Conservation (phyloP, 2,797 vertebrate genomes). For the Heliangelus exortis region DNA sequence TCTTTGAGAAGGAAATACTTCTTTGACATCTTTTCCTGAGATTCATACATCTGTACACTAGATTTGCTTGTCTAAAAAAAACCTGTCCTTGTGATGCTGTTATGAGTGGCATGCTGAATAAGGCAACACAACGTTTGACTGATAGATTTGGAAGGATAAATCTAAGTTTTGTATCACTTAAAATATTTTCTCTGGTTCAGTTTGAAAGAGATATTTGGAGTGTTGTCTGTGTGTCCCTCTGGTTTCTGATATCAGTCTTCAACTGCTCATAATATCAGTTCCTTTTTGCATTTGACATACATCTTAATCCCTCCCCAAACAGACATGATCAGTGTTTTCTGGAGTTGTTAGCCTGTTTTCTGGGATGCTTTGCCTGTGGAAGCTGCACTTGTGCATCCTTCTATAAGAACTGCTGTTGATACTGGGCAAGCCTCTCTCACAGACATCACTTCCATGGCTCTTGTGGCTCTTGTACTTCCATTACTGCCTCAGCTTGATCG, state of each 20-base stretch:
- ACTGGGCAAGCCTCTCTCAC: not conserved
- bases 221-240: not conserved
- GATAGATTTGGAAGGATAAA: not conserved
- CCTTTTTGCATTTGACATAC: not conserved
- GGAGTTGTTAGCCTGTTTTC: not conserved
- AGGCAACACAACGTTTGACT: not conserved
- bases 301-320: not conserved
- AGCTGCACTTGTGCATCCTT: not conserved
- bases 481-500: not conserved
- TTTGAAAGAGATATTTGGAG: not conserved
- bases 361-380: not conserved
- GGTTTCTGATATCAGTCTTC: not conserved
- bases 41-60: not conserved
- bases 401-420: accelerated
- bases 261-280: not conserved
- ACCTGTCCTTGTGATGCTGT: not conserved
- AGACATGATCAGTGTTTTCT: not conserved
- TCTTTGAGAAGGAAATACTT: not conserved
- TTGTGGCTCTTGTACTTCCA: not conserved
- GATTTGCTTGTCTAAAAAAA: not conserved
- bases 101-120: not conserved
- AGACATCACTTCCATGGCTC: not conserved
- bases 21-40: not conserved
- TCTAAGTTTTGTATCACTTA: not conserved
- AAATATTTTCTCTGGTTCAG: not conserved